phyloP scores from a whole-genome alignment of 2,888 invertebrate species.

The Eurytoma californica region DNA sequence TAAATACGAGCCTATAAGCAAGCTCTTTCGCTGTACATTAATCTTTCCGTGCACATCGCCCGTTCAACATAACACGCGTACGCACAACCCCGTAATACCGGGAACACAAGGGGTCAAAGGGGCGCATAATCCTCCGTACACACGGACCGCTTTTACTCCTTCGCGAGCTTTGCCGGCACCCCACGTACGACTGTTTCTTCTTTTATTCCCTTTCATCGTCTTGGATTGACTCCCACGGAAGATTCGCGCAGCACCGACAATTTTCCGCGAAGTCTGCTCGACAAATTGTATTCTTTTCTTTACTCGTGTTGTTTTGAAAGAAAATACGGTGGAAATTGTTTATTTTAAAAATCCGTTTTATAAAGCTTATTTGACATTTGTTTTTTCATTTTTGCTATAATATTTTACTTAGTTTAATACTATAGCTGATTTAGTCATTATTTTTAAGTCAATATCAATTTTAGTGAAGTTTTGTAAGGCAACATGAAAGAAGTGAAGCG shows the following conservation, averaged over 20 bases:
- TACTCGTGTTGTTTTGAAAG: no score
- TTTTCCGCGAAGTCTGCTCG: neutral
- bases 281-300: no score
- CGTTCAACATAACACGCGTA: neutral
- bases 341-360: no score
- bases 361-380: no score
- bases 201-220: conserved; percentile 6
- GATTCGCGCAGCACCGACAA: neutral
- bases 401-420: no score
- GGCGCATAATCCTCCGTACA: conserved; percentile 29
- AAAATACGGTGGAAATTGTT: no score
- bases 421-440: no score
- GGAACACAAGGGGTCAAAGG: neutral
- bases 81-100: conserved; percentile 16
- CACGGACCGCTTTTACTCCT: conserved; percentile 38
- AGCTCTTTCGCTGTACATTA: conserved; percentile 14
- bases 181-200: conserved; percentile 13
- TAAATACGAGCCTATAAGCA: conserved; percentile 14
- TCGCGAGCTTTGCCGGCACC: conserved; percentile 22
- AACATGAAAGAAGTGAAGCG: no score
- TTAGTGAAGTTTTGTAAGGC: no score
- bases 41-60: conserved; percentile 22
- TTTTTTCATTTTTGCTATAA: no score
- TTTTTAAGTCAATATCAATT: no score
- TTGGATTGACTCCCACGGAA: neutral